These are phyloP conservation scores for Dynastes tityus DNA, from an alignment of 2,888 invertebrate species.

Conservation along the genomic window DNA sequence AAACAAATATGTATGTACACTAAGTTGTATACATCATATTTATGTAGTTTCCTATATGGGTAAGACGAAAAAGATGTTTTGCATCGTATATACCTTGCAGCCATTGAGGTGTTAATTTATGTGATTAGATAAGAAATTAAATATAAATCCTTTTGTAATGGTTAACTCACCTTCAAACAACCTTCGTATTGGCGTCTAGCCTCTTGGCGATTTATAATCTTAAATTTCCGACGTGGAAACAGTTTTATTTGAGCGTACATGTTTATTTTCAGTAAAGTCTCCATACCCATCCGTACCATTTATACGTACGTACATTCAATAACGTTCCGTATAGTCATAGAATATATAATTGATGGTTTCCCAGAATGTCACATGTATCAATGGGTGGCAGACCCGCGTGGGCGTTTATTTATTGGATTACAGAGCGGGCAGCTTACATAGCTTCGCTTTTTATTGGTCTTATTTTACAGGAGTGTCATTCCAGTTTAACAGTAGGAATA, in stretches of 20 bases:
- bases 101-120: no score
- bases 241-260: constrained; percentile 11
- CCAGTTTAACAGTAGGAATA: constrained; percentile 45
- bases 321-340: constrained; percentile 19
- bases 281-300: constrained; percentile 18
- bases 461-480: constrained; percentile 47
- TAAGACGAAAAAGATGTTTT: no score
- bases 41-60: no score
- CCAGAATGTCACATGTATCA: constrained; percentile 49
- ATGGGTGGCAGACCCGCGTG: constrained; percentile 48
- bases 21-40: no score
- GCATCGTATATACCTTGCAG: no score
- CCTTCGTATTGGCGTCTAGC: background rate
- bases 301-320: no score
- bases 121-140: no score
- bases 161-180: constrained; percentile 12
- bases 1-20: no score
- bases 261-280: constrained; percentile 19
- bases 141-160: constrained; percentile 6
- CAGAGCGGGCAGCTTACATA: constrained; percentile 30
- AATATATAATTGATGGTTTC: constrained; percentile 49
- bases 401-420: constrained; percentile 50
- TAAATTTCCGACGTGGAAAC: constrained; percentile 38
- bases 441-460: constrained; percentile 44
- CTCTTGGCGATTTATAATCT: constrained; percentile 42